phyloP scores from a whole-genome alignment of 2,888 invertebrate genomes.

The Drosophila yooni region DNA sequence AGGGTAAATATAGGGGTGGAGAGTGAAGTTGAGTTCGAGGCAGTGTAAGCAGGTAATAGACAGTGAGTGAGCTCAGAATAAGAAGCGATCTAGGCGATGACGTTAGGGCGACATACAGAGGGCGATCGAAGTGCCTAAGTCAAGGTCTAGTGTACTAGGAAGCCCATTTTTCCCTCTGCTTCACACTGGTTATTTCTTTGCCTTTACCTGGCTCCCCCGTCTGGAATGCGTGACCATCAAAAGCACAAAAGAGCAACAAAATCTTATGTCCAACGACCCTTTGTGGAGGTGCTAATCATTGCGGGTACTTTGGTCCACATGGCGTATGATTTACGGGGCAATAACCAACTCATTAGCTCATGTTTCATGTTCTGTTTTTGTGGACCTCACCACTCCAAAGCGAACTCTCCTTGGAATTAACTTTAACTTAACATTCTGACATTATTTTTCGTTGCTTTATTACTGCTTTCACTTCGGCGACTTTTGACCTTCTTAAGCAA shows the following conservation, averaged over 20 bases:
- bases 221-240: conserved; percentile 10
- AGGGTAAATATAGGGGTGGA: neutral
- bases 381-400: neutral
- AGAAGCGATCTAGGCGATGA: neutral
- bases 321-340: conserved; percentile 70
- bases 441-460: conserved; percentile 14
- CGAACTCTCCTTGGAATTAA: conserved; percentile 15
- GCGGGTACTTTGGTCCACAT: conserved; percentile 43
- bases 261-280: conserved; percentile 17
- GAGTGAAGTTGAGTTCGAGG: neutral
- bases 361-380: conserved; percentile 11
- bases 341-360: conserved; percentile 44
- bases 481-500: conserved; percentile 47
- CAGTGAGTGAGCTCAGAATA: neutral
- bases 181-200: neutral
- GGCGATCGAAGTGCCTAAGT: neutral
- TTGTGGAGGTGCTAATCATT: conserved; percentile 35
- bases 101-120: neutral
- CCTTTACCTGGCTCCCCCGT: conserved; percentile 7
- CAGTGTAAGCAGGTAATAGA: neutral
- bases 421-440: conserved; percentile 27
- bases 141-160: conserved; percentile 1
- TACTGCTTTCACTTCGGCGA: conserved; percentile 11
- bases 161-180: neutral
- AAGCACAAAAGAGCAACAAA: conserved; percentile 30